Percentiles rank a stretch among this genome's conserved stretches.
Conservation (phyloP, 2,113 vertebrate species). For the Tychaedon coryphoeus region DNA sequence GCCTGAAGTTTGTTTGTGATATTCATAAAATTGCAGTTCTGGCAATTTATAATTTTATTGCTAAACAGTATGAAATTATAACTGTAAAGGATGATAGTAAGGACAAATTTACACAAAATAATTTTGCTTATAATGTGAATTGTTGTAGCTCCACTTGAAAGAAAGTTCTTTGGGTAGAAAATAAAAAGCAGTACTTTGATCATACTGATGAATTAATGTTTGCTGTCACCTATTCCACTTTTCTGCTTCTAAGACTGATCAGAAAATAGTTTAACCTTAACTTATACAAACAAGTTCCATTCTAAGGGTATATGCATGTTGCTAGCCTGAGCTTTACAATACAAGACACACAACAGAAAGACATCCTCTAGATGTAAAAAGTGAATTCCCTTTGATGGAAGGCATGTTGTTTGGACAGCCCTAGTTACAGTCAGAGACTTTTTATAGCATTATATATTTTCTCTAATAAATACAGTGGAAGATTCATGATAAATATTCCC, state of each 20-base stretch:
- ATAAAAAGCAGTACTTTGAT: not conserved
- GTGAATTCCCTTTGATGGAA: not conserved
- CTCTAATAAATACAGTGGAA: not conserved
- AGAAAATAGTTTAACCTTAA: not conserved
- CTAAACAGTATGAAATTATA: not conserved
- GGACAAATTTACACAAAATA: not conserved
- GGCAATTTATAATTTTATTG: not conserved
- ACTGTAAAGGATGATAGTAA: not conserved
- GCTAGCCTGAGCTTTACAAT: not conserved
- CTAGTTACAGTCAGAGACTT: not conserved
- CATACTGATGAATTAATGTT: not conserved
- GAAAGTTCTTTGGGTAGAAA: not conserved
- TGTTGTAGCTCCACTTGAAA: not conserved
- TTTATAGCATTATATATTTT: not conserved
- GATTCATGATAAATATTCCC: not conserved
- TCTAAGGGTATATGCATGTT: not conserved
- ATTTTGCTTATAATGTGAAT: not conserved
- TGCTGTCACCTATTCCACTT: not conserved
- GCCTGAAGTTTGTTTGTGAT: not conserved
- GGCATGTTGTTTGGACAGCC: not conserved
- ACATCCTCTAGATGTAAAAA: not conserved
- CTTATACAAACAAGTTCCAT: not conserved
- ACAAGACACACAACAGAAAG: not conserved
- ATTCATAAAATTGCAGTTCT: not conserved
- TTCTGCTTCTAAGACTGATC: not conserved